Base-by-base conservation (phyloP, 64 coral and sea anemone genomes). In the Porites australiensis region DNA sequence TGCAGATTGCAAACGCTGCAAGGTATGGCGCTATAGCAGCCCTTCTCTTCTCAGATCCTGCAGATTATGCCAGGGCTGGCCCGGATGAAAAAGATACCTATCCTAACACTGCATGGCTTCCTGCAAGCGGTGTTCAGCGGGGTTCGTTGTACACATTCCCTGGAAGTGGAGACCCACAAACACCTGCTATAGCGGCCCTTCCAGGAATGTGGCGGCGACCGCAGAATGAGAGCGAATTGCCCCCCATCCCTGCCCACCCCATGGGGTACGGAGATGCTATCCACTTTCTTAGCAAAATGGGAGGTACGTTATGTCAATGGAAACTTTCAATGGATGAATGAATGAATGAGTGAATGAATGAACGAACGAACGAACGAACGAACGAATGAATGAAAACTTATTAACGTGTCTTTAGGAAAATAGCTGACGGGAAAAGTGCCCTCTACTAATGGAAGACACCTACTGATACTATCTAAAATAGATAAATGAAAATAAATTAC, bases 181-280 rank as follows among this genome's bases (percentile, higher is more conserved):
- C 95, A 13, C 95, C 95, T 8, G 92, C 78, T 18, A 77, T 74
- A 20, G 92, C 95, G 22, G 88, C 95, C 70, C 47, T 91, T 19
- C 65, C 70, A 2, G 95, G 83, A 45, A 90, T 98, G 88, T 98
- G 91, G 67, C 88, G 92, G 22, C 89, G 93, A 23, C 14, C 77
- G 8, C 37, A 37, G 51, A 74, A 83, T 37, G 70, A 94, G 13
- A 87, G 92, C 13, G 92, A 87, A 46, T 15, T 98, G 12, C 95
- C 95, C 0, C 81, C 73, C 15, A 98, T 98, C 57, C 95, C 95
- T 12, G 88, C 95, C 9, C 95, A 98, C 8, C 88, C 95, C 57
- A 94, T 98, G 67, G 93, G 92, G 12, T 98, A 98, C 19, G 95
- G 86, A 4, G 92, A 94, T 44, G 95, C 95, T 27, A 71, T 94